phyloP scores from a whole-genome alignment of 2,113 vertebrate species.

The Clinocottus analis region DNA sequence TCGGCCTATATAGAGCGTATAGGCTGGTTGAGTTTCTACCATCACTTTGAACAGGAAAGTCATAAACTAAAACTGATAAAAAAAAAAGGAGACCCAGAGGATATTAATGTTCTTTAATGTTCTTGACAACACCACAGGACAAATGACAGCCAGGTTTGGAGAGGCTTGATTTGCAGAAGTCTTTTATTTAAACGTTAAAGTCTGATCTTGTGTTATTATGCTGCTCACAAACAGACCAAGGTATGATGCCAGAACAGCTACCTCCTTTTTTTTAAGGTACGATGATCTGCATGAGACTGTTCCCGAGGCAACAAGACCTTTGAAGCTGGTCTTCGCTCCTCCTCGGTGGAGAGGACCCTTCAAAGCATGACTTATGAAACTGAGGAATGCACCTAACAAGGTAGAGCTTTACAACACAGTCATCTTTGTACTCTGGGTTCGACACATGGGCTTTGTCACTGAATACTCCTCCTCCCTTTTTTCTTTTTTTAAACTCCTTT shows the following conservation, averaged over 20 bases:
- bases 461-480: not conserved
- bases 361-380: not conserved
- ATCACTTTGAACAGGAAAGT: not conserved
- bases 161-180: not conserved
- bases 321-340: not conserved
- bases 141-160: not conserved
- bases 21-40: no score
- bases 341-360: not conserved
- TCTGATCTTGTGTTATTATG: not conserved
- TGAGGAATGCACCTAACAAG: not conserved
- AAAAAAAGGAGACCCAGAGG: not conserved
- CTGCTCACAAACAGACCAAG: not conserved
- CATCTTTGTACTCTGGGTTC: not conserved
- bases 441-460: not conserved
- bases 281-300: not conserved
- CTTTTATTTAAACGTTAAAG: not conserved
- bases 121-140: not conserved
- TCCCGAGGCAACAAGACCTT: not conserved
- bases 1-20: no score
- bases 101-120: not conserved
- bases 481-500: not conserved
- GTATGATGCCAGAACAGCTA: not conserved
- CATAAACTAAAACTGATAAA: not conserved
- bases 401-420: not conserved
- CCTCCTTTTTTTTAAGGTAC: not conserved